These are phyloP conservation scores for Drosophila falleni DNA, from an alignment of 2,888 invertebrate genomes.

Conservation along the genomic window DNA sequence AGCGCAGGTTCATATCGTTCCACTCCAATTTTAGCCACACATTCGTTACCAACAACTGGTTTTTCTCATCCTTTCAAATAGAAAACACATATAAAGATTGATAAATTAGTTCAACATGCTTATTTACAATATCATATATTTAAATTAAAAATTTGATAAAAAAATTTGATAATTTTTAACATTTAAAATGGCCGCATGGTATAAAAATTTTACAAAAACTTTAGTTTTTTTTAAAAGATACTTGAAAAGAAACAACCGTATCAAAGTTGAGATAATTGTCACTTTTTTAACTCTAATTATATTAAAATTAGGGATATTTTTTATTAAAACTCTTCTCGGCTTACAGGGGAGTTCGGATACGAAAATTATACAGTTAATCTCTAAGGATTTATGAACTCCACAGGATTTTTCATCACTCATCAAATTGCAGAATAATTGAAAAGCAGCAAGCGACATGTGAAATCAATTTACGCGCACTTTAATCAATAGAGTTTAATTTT, in stretches of 20 bases:
- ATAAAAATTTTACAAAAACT: too few species aligned
- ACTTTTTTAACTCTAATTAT: conserved; percentile 7
- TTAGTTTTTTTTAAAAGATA: too few species aligned
- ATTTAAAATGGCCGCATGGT: too few species aligned
- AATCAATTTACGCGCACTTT: conserved; percentile 51
- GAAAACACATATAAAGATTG: conserved; percentile 26
- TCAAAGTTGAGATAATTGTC: too few species aligned
- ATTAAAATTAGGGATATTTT: conserved; percentile 3
- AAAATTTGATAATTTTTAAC: too few species aligned
- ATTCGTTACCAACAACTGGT: conserved; percentile 98
- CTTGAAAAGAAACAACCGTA: too few species aligned
- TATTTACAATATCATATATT: too few species aligned
- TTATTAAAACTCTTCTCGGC: neutral
- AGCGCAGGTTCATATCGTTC: conserved; percentile 99
- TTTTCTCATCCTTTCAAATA: conserved; percentile 91
- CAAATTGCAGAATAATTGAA: conserved; percentile 49
- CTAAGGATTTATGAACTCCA: conserved; percentile 12
- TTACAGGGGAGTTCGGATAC: neutral
- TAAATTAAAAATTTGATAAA: too few species aligned
- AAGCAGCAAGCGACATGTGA: conserved; percentile 17
- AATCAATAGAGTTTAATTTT: conserved; percentile 61
- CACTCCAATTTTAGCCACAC: conserved; percentile 97
- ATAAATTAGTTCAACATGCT: conserved; percentile 6
- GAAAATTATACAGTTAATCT: conserved; percentile 5
- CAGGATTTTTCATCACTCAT: conserved; percentile 39